Conservation (phyloP, 2,888 invertebrate genomes). For the Alentia gelatinosa region DNA sequence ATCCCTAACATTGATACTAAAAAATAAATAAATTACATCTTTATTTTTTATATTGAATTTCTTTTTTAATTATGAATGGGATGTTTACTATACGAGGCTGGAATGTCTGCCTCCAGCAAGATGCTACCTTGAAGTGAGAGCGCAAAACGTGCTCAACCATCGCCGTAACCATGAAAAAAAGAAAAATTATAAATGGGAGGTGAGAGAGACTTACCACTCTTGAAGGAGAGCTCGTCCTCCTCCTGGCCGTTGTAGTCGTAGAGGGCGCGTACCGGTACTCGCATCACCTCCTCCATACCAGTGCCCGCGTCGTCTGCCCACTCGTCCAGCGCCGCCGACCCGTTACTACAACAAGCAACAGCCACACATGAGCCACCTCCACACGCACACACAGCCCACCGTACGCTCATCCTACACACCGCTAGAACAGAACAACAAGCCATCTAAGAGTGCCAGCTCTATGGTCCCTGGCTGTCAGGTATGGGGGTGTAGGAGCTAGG, state of each 20-base stretch:
- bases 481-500: background rate
- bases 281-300: slow-evolving; percentile 85
- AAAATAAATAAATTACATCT: too few relatives aligned
- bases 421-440: background rate
- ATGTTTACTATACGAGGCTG: too few relatives aligned
- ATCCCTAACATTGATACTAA: too few relatives aligned
- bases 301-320: slow-evolving; percentile 75
- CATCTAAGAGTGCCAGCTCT: background rate
- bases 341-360: slow-evolving; percentile 7
- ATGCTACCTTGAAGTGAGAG: too few relatives aligned
- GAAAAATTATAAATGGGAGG: background rate
- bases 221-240: slow-evolving; percentile 97
- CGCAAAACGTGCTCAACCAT: too few relatives aligned
- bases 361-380: background rate
- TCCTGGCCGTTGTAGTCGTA: slow-evolving; percentile 99
- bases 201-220: slow-evolving; percentile 87
- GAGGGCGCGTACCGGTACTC: slow-evolving; percentile 95
- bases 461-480: background rate
- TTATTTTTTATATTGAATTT: too few relatives aligned
- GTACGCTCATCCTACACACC: background rate
- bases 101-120: too few relatives aligned
- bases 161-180: background rate
- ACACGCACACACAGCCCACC: background rate
- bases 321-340: slow-evolving; percentile 82
- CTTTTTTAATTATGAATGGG: background rate